Evolutionary conservation across 2,797 vertebrate genomes (phyloP).

Genomic region (Setipinna tenuifilis): DNA sequence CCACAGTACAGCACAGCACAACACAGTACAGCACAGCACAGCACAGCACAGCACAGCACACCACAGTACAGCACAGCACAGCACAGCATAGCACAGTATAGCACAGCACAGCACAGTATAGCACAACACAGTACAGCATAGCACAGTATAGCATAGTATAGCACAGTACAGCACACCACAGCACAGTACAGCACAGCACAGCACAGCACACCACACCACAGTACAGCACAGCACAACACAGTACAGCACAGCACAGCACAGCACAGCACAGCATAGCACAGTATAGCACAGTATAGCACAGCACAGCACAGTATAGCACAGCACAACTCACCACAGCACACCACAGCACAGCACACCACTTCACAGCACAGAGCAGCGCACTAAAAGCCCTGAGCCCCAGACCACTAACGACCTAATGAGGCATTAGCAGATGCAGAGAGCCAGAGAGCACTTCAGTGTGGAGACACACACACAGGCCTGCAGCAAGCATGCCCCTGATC

Average conservation of each 20-base stretch:
- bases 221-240: not conserved
- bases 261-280: not conserved
- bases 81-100: no score
- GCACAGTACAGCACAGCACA: constrained; percentile 6
- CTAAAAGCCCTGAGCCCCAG: constrained; percentile 38
- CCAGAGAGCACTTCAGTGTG: constrained; percentile 23
- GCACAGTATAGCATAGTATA: no score
- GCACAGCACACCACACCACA: not conserved
- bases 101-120: no score
- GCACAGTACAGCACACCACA: no score
- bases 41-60: no score
- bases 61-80: no score
- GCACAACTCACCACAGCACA: not conserved
- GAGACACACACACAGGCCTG: not conserved
- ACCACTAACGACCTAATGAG: constrained; percentile 20
- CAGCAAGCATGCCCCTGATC: not conserved
- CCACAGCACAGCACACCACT: not conserved
- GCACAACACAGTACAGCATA: no score
- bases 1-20: no score
- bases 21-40: no score
- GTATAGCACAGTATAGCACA: not conserved
- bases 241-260: not conserved
- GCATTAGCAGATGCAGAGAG: constrained; percentile 36
- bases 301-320: not conserved
- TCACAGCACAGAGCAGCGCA: not conserved